Evolutionary conservation across 2,113 vertebrate species (phyloP), one percentile per base, ranked within the genome.

Genomic region (Istiophorus platypterus): DNA sequence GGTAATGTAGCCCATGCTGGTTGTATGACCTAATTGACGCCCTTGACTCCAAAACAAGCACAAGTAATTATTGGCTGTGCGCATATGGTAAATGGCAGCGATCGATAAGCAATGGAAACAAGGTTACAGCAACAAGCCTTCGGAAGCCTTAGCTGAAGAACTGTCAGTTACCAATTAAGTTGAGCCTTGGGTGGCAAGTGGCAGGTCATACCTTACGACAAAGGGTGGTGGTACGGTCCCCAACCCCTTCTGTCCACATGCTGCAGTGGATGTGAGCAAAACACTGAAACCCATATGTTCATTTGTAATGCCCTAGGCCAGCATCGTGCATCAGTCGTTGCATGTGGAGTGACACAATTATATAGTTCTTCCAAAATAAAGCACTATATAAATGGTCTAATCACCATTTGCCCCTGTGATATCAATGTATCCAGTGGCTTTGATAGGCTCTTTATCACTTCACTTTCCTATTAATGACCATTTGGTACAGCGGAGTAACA

Each of bases 31-130:
- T 64, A 5, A 72, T 15, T 71, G 65, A 72, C 73, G 70, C 24
- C 68, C 76, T 71, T 78, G 24, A 78, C 71, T 72, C n/a, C 4
- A 58, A 81, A 80, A 69, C 65, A 11, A 39, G 15, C 27, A 9
- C 3, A 27, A 26, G 31, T 47, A 69, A 63, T 75, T 85, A 78
- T 58, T 63, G 67, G 45, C 54, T 54, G 18, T 54, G 37, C 10
- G 13, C 71, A 27, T 66, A 31, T 63, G 71, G 58, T 57, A 71
- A 77, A 65, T 49, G 63, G 37, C 57, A 74, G 64, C 27, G 27
- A 67, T 87, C 82, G 80, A 89, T 88, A 73, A 65, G 51, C 70
- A 69, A 41, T 82, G 13, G 31, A 64, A 63, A 5, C 45, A 22
- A 24, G 76, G 24, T 85, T 27, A 14, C 7, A 64, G 54, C 59